A percentile compares a stretch with the other conserved stretches of the same genome.
Conservation (phyloP, 1,140 invertebrate genomes). For the Nylanderia fulva region DNA sequence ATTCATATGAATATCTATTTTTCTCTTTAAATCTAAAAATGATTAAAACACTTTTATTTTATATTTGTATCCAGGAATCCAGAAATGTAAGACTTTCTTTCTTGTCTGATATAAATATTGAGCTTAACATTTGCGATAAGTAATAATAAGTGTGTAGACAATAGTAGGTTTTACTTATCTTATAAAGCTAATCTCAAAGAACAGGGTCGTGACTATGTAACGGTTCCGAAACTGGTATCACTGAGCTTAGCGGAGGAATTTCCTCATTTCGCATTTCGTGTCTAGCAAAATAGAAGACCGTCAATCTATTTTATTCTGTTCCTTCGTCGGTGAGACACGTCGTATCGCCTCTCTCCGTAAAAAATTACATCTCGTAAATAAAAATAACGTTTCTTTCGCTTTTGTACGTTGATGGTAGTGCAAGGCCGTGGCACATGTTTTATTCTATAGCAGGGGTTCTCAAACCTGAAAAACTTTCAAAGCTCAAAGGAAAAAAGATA, state of each 20-base stretch:
- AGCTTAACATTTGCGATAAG: slow-evolving; percentile 67
- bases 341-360: slow-evolving; percentile 57
- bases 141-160: slow-evolving; percentile 62
- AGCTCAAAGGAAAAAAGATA: background rate
- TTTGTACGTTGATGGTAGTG: slow-evolving; percentile 77
- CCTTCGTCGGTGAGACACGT: slow-evolving; percentile 52
- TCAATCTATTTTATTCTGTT: slow-evolving; percentile 57
- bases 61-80: background rate
- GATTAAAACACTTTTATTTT: background rate
- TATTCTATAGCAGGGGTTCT: slow-evolving; percentile 57
- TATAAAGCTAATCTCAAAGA: slow-evolving; percentile 76
- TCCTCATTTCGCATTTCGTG: background rate
- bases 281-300: slow-evolving; percentile 76
- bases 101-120: slow-evolving; percentile 65
- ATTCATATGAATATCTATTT: background rate
- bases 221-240: slow-evolving; percentile 71
- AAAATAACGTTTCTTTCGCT: slow-evolving; percentile 75
- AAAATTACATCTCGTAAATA: slow-evolving; percentile 77
- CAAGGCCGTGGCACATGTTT: slow-evolving; percentile 77
- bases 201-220: slow-evolving; percentile 71
- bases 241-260: slow-evolving; percentile 59
- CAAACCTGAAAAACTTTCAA: slow-evolving; percentile 20
- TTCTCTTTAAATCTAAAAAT: slow-evolving; percentile 1
- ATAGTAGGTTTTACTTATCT: slow-evolving; percentile 67
- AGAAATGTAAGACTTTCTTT: slow-evolving; percentile 33